Evolutionary conservation across 1,140 invertebrate species (phyloP).

Genomic region (Drosophila albomicans): DNA sequence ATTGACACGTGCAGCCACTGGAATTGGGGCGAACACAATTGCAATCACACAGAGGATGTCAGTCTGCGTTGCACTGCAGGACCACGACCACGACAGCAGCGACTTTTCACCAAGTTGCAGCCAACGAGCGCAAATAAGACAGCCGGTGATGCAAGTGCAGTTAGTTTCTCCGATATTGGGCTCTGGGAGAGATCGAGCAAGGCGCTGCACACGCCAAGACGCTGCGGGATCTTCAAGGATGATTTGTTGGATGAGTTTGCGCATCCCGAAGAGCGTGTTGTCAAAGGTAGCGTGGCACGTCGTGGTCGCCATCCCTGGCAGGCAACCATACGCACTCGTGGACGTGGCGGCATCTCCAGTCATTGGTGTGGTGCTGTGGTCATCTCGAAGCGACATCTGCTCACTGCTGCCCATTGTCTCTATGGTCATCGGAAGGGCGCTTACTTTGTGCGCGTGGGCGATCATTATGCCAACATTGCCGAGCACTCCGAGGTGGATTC

Average conservation of each 20-base stretch:
- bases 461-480: conserved; percentile 89
- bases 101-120: conserved; percentile 25
- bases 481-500: conserved; percentile 89
- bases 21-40: conserved; percentile 90
- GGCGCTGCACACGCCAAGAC: conserved; percentile 58
- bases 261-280: conserved; percentile 86
- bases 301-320: conserved; percentile 92
- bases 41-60: conserved; percentile 91
- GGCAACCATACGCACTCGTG: conserved; percentile 89
- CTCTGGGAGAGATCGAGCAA: conserved; percentile 76
- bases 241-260: conserved; percentile 67
- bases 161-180: conserved; percentile 57
- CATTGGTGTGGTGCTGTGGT: conserved; percentile 93
- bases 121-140: neutral
- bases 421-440: conserved; percentile 88
- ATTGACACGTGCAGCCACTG: conserved; percentile 88
- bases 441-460: conserved; percentile 89
- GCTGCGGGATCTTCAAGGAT: conserved; percentile 75
- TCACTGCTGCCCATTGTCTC: conserved; percentile 93
- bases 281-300: conserved; percentile 86
- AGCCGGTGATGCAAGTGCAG: neutral
- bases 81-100: conserved; percentile 44
- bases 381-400: conserved; percentile 88
- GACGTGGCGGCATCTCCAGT: conserved; percentile 86
- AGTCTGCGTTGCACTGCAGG: conserved; percentile 86